Evolutionary conservation across 2,113 vertebrate species (phyloP).

Genomic region (Tonatia bakeri): DNA sequence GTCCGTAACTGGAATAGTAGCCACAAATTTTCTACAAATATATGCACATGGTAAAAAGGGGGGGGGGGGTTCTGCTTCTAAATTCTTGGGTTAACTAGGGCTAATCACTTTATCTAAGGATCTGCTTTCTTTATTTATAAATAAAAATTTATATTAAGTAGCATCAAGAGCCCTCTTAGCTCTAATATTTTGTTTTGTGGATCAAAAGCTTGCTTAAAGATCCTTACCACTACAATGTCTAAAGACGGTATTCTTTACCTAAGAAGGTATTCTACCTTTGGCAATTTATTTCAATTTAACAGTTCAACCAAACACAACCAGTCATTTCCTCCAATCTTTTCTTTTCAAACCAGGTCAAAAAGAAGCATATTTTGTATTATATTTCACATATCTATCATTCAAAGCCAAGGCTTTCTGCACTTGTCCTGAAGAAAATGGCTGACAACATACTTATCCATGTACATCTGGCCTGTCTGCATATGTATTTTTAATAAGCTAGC

Average conservation of each 20-base stretch:
- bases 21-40: slow-evolving; percentile 24
- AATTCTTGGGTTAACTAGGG: not conserved
- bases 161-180: not conserved
- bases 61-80: not conserved
- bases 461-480: not conserved
- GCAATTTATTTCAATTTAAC: not conserved
- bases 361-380: not conserved
- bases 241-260: not conserved
- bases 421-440: not conserved
- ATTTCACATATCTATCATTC: not conserved
- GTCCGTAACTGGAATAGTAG: not conserved
- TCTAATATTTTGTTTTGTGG: not conserved
- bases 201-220: slow-evolving; percentile 7
- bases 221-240: not conserved
- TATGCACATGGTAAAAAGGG: not conserved
- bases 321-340: not conserved
- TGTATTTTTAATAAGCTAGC: not conserved
- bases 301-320: not conserved
- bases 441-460: not conserved
- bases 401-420: not conserved
- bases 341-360: slow-evolving; percentile 10
- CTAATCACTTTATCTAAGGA: not conserved
- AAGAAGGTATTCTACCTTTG: not conserved
- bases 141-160: slow-evolving; percentile 4
- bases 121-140: not conserved